Percentiles rank a stretch among this genome's conserved stretches.
phyloP scores from a whole-genome alignment of 2,797 vertebrate species.

The Poecilia picta region DNA sequence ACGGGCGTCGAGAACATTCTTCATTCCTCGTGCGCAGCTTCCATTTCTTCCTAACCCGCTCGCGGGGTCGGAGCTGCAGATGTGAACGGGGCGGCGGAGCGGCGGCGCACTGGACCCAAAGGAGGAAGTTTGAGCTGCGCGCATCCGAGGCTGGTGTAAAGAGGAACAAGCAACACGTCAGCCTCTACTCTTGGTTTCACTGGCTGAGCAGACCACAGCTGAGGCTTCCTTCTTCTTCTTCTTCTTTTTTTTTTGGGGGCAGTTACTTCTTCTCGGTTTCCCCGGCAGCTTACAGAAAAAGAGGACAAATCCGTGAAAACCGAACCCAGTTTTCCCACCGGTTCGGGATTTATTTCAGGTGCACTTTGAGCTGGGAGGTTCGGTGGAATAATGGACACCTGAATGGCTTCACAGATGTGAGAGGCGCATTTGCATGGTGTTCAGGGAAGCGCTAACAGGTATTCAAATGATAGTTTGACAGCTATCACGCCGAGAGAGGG shows the following conservation, averaged over 20 bases:
- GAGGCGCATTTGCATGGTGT: constrained; percentile 52
- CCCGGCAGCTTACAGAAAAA: not conserved
- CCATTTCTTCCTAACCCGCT: constrained; percentile 42
- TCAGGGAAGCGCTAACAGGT: constrained; percentile 18
- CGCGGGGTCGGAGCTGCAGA: not conserved
- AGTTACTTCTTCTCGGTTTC: not conserved
- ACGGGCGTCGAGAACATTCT: constrained; percentile 25
- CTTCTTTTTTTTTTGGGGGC: too few relatives aligned
- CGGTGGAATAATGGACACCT: not conserved
- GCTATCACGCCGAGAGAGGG: constrained; percentile 21
- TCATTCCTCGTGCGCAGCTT: constrained; percentile 30
- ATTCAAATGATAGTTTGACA: constrained; percentile 55
- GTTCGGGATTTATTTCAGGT: not conserved
- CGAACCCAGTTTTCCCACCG: not conserved
- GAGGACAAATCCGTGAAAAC: not conserved
- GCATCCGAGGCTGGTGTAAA: constrained; percentile 33
- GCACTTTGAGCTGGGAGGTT: not conserved
- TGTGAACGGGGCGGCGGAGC: constrained; percentile 19
- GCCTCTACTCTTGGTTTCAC: constrained; percentile 24
- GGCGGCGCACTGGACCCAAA: constrained; percentile 28
- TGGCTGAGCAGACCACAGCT: constrained; percentile 4
- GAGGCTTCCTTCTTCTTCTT: not conserved
- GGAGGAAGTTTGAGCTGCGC: constrained; percentile 61
- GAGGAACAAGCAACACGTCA: constrained; percentile 51
- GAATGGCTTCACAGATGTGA: constrained; percentile 17